phyloP scores from a whole-genome alignment of 2,888 invertebrate genomes.

The Altica lythri region DNA sequence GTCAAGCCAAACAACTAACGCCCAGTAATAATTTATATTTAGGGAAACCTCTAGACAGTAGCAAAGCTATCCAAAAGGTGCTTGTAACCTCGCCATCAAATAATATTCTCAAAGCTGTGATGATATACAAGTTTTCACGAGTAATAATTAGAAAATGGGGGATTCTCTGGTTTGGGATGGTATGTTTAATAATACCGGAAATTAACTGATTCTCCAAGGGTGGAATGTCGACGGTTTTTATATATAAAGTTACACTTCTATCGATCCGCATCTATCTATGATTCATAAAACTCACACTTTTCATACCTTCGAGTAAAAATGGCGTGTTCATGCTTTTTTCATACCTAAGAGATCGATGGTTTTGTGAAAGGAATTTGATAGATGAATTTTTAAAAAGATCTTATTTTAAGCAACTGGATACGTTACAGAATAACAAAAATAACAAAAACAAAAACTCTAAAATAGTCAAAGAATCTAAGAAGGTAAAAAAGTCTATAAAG shows the following conservation, averaged over 20 bases:
- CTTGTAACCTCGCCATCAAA: not conserved
- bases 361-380: too few relatives aligned
- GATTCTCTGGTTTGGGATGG: not conserved
- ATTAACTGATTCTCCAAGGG: slow-evolving; percentile 22
- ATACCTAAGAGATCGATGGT: too few relatives aligned
- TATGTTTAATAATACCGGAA: slow-evolving; percentile 24
- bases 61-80: not conserved
- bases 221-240: slow-evolving; percentile 14
- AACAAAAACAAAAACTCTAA: too few relatives aligned
- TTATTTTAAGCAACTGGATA: too few relatives aligned
- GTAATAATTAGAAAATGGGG: slow-evolving; percentile 16
- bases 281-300: slow-evolving; percentile 13
- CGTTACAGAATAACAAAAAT: too few relatives aligned
- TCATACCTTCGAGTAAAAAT: too few relatives aligned
- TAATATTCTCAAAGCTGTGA: slow-evolving; percentile 7
- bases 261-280: slow-evolving; percentile 17
- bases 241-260: slow-evolving; percentile 19
- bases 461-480: too few relatives aligned
- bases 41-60: not conserved
- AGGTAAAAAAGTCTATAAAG: too few relatives aligned
- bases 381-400: too few relatives aligned
- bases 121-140: slow-evolving; percentile 17
- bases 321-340: too few relatives aligned
- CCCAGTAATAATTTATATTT: not conserved
- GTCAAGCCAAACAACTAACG: not conserved